phyloP scores from a whole-genome alignment of 2,888 invertebrate species.

The Leptinotarsa peninsularis region DNA sequence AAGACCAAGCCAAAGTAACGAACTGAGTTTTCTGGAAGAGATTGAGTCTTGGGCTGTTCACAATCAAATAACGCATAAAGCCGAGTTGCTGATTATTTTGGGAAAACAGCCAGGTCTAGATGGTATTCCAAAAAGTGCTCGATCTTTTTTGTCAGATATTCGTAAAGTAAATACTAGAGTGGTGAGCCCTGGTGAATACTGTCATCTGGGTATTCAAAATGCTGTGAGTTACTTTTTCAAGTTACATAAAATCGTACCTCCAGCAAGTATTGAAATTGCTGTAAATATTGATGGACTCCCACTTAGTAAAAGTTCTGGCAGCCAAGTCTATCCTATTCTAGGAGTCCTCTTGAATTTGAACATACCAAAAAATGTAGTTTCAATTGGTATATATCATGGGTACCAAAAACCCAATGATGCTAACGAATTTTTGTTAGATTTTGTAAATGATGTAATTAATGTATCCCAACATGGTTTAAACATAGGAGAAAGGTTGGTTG shows the following conservation, averaged over 20 bases:
- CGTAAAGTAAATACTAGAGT: constrained; percentile 5
- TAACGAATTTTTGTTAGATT: constrained; percentile 12
- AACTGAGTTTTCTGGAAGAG: constrained; percentile 19
- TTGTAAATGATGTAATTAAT: constrained; percentile 8
- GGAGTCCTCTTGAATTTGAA: not conserved
- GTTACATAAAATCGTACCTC: constrained; percentile 12
- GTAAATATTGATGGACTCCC: constrained; percentile 8
- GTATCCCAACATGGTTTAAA: constrained; percentile 1
- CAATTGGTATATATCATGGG: constrained; percentile 11
- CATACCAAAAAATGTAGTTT: constrained; percentile 13
- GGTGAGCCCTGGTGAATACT: not conserved
- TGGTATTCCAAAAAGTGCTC: constrained; percentile 1
- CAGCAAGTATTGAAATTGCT: constrained; percentile 14
- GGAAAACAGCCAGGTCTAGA: constrained; percentile 17
- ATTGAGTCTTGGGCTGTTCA: not conserved
- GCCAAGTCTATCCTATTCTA: not conserved
- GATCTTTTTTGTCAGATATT: not conserved
- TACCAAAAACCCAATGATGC: constrained; percentile 19
- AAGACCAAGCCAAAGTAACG: constrained; percentile 20
- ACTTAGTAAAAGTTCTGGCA: too few relatives aligned
- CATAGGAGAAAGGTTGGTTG: not conserved
- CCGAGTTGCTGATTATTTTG: not conserved
- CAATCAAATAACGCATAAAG: constrained; percentile 9
- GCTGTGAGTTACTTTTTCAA: constrained; percentile 16
- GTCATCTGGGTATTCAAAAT: too few relatives aligned